Evolutionary conservation across 2,888 invertebrate species (phyloP), one percentile per base, ranked within the genome.

Genomic region (Conomelus anceps): DNA sequence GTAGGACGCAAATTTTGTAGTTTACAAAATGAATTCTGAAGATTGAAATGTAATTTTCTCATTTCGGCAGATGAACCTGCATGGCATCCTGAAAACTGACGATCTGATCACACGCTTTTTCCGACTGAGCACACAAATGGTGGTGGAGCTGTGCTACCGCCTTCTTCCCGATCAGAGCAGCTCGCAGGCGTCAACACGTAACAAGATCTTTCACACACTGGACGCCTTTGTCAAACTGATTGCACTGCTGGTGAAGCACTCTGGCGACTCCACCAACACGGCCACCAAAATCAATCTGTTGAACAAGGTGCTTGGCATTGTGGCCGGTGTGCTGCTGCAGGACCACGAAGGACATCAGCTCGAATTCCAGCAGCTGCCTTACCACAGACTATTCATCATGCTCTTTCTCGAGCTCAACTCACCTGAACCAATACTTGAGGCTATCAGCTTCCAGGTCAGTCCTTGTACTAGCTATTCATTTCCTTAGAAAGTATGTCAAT

Each of bases 41-140:
- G n/a, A n/a, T n/a, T n/a, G n/a, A n/a, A 22, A 1, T 22, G 22
- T 26, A 11, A 22, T 1, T 90, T 85, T 88, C 89, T 22, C 22
- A 41, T 88, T 91, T 93, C 26, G n/a, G n/a, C 93, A 98, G 93
- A 98, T 99, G 98, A 99, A 99, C 93, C 95, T 97, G 92, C 97
- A 98, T 92, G 98, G 99, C 4, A 98, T 99, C 90, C 94, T 99
- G 89, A 99, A 99, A 93, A 98, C 99, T 0, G 99, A 99, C 93
- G 99, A 99, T 92, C 95, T 99, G 92, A 99, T 99, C 91, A 98
- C 99, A 0, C 94, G 99, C 90, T 99, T 99, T 94, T 99, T 99
- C 95, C 96, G 99, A 85, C 96, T 99, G 90, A 98, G 98, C 89
- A 98, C 98, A 0, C 98, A 99, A 93, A 96, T 99, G 95, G 99